Evolutionary conservation across 2,113 vertebrate species (phyloP).

Genomic region (Takifugu flavidus): DNA sequence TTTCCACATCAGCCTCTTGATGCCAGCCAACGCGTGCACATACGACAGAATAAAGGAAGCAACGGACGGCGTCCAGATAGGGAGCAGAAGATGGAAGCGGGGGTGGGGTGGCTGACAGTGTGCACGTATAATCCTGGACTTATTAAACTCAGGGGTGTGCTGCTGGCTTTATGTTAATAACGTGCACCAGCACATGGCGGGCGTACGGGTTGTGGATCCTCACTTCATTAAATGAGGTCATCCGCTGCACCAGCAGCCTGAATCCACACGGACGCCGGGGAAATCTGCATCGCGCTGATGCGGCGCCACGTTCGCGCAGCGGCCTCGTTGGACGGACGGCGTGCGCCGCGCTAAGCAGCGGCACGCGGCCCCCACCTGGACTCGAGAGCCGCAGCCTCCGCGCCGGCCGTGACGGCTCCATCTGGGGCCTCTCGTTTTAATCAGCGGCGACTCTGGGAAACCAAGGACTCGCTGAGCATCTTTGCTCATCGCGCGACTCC

Average conservation of each 20-base stretch:
- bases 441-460: slow-evolving; percentile 11
- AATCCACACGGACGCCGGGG: slow-evolving; percentile 36
- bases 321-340: slow-evolving; percentile 17
- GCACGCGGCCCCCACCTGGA: neutral
- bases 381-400: too few relatives aligned
- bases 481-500: slow-evolving; percentile 41
- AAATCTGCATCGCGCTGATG: neutral
- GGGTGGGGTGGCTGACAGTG: neutral
- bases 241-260: slow-evolving; percentile 42
- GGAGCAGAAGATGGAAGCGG: neutral
- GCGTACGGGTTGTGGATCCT: slow-evolving; percentile 41
- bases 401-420: slow-evolving; percentile 2
- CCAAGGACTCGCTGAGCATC: slow-evolving; percentile 19
- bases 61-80: slow-evolving; percentile 5
- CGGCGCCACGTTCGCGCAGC: slow-evolving; percentile 21
- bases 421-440: slow-evolving; percentile 10
- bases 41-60: neutral
- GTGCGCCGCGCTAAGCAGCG: slow-evolving; percentile 15
- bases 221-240: slow-evolving; percentile 54
- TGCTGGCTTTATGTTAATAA: slow-evolving; percentile 50
- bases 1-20: too few relatives aligned
- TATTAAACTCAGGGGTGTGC: slow-evolving; percentile 45
- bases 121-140: slow-evolving; percentile 35
- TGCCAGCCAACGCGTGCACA: too few relatives aligned
- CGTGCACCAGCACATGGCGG: slow-evolving; percentile 43